A percentile compares a stretch with the other conserved stretches of the same genome.
Conservation (phyloP, 2,888 invertebrate genomes). For the Tipula vernalis region DNA sequence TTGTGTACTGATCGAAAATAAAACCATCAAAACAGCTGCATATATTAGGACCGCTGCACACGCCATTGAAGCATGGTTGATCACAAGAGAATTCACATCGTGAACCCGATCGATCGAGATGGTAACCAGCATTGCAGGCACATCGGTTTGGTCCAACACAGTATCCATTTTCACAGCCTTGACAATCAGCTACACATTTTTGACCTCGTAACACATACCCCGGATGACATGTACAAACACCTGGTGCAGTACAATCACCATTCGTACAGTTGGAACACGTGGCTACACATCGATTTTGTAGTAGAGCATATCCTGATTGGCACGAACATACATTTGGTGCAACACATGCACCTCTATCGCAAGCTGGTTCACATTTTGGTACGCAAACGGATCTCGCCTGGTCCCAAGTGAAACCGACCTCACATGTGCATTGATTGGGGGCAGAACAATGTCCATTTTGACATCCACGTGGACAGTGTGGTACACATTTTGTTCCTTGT, state of each 20-base stretch:
- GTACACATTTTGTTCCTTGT: constrained; percentile 21
- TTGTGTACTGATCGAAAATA: constrained; percentile 30
- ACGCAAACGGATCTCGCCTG: constrained; percentile 34
- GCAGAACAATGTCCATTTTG: constrained; percentile 33
- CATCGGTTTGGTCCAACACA: constrained; percentile 40
- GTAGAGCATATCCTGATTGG: constrained; percentile 39
- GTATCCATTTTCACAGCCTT: constrained; percentile 27
- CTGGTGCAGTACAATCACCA: constrained; percentile 37
- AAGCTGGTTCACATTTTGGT: constrained; percentile 44
- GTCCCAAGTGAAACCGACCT: constrained; percentile 31
- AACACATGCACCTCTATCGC: constrained; percentile 57
- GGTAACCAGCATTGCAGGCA: constrained; percentile 35
- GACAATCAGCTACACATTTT: constrained; percentile 19
- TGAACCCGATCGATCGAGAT: constrained; percentile 26
- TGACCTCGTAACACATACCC: constrained; percentile 28
- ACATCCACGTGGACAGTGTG: constrained; percentile 19
- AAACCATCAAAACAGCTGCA: constrained; percentile 49
- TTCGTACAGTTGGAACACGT: constrained; percentile 37
- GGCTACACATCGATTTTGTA: constrained; percentile 37
- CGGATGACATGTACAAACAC: constrained; percentile 29
- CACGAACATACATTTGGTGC: constrained; percentile 48
- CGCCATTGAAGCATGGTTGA: constrained; percentile 53
- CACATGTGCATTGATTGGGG: constrained; percentile 39
- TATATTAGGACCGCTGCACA: constrained; percentile 48
- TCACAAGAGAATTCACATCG: constrained; percentile 42